phyloP scores from a whole-genome alignment of 2,113 vertebrate genomes.

The Elephas maximus region DNA sequence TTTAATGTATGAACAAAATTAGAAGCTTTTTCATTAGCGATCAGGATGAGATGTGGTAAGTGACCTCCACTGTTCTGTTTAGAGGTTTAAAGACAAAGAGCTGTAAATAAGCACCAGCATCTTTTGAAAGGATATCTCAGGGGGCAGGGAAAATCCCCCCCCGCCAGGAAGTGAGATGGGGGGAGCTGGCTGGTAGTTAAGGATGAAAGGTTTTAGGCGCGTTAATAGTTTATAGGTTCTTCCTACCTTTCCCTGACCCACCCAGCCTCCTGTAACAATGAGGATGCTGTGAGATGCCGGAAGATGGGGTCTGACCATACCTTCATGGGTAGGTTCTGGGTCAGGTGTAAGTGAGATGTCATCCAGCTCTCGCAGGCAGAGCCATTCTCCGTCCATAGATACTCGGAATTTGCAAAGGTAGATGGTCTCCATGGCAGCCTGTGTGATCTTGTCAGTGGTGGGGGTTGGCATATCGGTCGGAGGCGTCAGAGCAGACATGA shows the following conservation, averaged over 20 bases:
- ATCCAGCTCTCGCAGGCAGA: constrained; percentile 98
- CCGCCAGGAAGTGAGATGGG: not conserved
- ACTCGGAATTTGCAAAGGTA: constrained; percentile 99
- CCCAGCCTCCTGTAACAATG: constrained; percentile 59
- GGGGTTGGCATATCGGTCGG: constrained; percentile 98
- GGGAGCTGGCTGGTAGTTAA: not conserved
- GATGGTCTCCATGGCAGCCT: constrained; percentile 99
- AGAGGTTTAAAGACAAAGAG: constrained; percentile 74
- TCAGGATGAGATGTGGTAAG: constrained; percentile 31
- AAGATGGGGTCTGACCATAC: constrained; percentile 87
- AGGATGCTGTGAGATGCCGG: constrained; percentile 54
- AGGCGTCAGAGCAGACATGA: constrained; percentile 99
- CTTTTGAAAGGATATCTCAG: constrained; percentile 24
- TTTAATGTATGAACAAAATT: constrained; percentile 45
- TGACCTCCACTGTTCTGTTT: constrained; percentile 58
- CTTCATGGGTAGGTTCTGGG: constrained; percentile 98
- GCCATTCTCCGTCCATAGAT: constrained; percentile 99
- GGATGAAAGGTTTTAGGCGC: not conserved
- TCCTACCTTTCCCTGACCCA: constrained; percentile 21
- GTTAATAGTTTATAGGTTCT: not conserved
- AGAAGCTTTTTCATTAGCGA: constrained; percentile 17
- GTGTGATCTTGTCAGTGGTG: constrained; percentile 99
- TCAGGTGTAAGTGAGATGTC: constrained; percentile 99
- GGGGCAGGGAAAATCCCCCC: not conserved
- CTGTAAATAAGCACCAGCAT: constrained; percentile 2